Base-by-base conservation (phyloP, 1,140 invertebrate genomes). In the Platyura marginata region DNA sequence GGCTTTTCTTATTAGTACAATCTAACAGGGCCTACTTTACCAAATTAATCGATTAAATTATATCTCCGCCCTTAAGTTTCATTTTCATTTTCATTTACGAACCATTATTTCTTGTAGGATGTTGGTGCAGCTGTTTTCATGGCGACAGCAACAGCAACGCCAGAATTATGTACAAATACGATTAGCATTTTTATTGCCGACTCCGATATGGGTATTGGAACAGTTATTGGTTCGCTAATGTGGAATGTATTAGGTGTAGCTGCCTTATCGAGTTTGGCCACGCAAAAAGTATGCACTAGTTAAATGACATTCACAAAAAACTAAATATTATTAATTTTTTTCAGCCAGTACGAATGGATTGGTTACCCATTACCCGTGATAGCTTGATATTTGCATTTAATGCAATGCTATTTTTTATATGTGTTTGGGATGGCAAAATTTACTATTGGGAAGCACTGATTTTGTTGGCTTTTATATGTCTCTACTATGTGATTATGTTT, bases 91-190 rank as follows among this genome's bases (percentile, higher is more conserved):
- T n/a, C n/a, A n/a, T n/a, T n/a, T n/a, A n/a, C n/a, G n/a, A n/a
- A n/a, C n/a, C n/a, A n/a, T n/a, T n/a, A n/a, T n/a, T 29, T 6
- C 25, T 29, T 47, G 54, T 56, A 79, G 53, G 86, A 92, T 57
- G 81, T 92, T 8, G 86, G 84, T 0, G 88, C 86, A 0, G 88
- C 88, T 0, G 93, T 88, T 0, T 92, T 93, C 52, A 85, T 94
- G 75, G 81, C 89, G 0, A 81, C 85, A 0, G 88, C 86, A 1
- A 90, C 86, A 9, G 87, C 81, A 21, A 81, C 83, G 47, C 88
- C 89, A 0, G 88, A 93, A 62, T 72, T 94, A 20, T 92, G 91
- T 55, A 87, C 86, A 18, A 89, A 87, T 50, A 68, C 90, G 3
- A 82, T 93, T 32, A 81, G 84, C 3, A 85, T 85, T 0, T 78